Percentiles rank a stretch among this genome's conserved stretches.
Conservation (phyloP, 2,797 vertebrate species). For the Cirrhinus molitorella region DNA sequence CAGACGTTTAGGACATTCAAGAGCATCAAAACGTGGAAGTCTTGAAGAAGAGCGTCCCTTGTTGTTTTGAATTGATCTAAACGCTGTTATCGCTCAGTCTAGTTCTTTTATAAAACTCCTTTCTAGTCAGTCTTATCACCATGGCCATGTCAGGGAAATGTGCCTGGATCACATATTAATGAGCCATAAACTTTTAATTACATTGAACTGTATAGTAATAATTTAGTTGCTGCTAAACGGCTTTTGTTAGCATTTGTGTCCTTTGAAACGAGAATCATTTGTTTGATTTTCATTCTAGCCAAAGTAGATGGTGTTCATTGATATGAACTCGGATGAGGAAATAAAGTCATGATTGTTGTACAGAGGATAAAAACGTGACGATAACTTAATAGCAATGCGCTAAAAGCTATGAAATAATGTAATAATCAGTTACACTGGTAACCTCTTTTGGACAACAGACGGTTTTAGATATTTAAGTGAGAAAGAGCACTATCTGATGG, state of each 20-base stretch:
- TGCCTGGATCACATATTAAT: slow-evolving; percentile 30
- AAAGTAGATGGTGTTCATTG: neutral
- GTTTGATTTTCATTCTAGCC: neutral
- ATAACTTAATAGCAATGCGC: neutral
- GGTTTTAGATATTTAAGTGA: neutral
- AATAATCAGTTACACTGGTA: neutral
- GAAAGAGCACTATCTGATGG: neutral
- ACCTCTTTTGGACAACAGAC: neutral
- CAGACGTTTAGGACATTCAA: neutral
- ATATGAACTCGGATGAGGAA: slow-evolving; percentile 1
- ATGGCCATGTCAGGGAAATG: slow-evolving; percentile 17
- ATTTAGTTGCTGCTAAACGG: neutral
- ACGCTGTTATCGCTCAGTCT: slow-evolving; percentile 1
- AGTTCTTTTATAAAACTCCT: neutral
- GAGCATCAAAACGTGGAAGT: neutral
- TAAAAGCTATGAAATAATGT: neutral
- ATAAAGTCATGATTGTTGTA: neutral
- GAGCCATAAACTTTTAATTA: slow-evolving; percentile 13
- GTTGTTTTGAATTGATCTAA: slow-evolving; percentile 43
- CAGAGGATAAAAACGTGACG: neutral
- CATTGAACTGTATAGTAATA: neutral
- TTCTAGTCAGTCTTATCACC: neutral
- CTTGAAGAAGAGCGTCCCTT: slow-evolving; percentile 37
- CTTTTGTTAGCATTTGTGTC: neutral
- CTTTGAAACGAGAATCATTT: neutral